phyloP scores from a whole-genome alignment of 2,888 invertebrate genomes.

The Diaphora mendica region DNA sequence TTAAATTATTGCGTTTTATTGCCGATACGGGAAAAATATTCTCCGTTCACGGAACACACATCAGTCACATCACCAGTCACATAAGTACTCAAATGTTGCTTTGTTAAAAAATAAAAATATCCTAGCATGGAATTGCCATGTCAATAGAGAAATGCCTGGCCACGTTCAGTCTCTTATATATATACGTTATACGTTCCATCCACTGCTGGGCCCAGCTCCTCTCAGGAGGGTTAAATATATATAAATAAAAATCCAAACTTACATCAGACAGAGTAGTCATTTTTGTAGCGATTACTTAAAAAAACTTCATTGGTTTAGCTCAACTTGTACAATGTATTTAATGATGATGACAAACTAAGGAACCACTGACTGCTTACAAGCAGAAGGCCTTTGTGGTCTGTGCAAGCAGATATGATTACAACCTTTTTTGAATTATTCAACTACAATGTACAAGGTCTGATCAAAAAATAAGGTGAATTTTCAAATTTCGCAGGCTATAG shows the following conservation, averaged over 20 bases:
- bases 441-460: too few relatives aligned
- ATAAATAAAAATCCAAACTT: too few relatives aligned
- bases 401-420: conserved; percentile 77
- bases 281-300: too few relatives aligned
- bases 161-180: too few relatives aligned
- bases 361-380: conserved; percentile 86
- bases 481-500: too few relatives aligned
- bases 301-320: background rate
- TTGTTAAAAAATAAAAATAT: conserved; percentile 20
- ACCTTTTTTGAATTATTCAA: conserved; percentile 53
- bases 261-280: too few relatives aligned
- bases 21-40: conserved; percentile 69
- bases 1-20: conserved; percentile 61
- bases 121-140: background rate
- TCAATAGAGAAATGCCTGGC: background rate
- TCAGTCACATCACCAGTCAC: conserved; percentile 72
- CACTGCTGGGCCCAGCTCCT: too few relatives aligned
- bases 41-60: conserved; percentile 71
- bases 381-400: too few relatives aligned
- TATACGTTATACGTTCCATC: too few relatives aligned
- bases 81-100: conserved; percentile 51
- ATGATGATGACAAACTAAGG: conserved; percentile 89
- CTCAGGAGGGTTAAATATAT: too few relatives aligned
- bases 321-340: conserved; percentile 12
- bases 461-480: too few relatives aligned